Evolutionary conservation across 35 echinoderm and acorn worm genomes (phyloP).

Genomic region (Heliocidaris tuberculata): DNA sequence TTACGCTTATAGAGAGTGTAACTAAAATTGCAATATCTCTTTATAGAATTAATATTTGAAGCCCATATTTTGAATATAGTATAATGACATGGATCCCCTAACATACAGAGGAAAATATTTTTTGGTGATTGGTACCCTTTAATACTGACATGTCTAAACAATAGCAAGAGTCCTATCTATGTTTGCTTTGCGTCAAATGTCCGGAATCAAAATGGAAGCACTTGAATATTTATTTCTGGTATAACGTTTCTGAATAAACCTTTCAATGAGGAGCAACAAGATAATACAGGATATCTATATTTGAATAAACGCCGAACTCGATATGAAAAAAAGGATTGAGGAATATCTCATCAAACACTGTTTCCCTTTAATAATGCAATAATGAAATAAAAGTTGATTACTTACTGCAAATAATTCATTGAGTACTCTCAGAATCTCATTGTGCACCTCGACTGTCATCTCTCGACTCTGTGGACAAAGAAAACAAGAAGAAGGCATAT

Average conservation of each 20-base stretch:
- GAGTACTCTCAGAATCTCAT: constrained; percentile 78
- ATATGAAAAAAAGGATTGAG: neutral
- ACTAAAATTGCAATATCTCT: no score
- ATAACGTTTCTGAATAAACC: neutral
- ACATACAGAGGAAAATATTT: no score
- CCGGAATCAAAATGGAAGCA: neutral
- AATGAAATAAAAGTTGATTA: neutral
- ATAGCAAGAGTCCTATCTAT: neutral
- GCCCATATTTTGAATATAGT: no score
- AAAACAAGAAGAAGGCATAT: constrained; percentile 50
- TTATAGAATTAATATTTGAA: no score
- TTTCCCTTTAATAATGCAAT: neutral
- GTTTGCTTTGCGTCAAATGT: neutral
- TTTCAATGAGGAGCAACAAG: neutral
- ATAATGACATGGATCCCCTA: no score
- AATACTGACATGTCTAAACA: neutral
- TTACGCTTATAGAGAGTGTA: no score
- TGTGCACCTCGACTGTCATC: constrained; percentile 87
- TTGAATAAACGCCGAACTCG: neutral
- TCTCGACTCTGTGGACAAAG: constrained; percentile 79
- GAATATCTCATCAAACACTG: neutral
- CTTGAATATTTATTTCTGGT: neutral
- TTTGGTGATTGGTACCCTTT: no score
- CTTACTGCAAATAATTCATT: constrained; percentile 91
- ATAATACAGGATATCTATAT: neutral